Evolutionary conservation across 2,113 vertebrate species (phyloP).

Genomic region (Stegastes partitus): DNA sequence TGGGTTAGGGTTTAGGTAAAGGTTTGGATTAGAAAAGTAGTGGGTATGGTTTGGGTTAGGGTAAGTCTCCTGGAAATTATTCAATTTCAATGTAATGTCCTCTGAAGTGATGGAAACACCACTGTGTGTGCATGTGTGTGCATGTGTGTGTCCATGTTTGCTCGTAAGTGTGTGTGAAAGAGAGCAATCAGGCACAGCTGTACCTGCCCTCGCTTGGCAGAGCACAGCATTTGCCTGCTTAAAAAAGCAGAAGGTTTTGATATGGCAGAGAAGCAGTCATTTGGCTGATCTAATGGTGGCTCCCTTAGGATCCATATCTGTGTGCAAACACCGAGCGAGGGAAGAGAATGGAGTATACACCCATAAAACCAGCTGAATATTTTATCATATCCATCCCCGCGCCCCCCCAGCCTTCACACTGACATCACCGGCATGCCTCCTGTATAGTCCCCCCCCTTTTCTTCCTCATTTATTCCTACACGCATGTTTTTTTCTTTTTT

Average conservation of each 20-base stretch:
- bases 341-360: slow-evolving; percentile 57
- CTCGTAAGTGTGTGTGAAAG: slow-evolving; percentile 32
- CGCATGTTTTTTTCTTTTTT: slow-evolving; percentile 6
- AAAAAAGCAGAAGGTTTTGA: slow-evolving; percentile 78
- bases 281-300: slow-evolving; percentile 77
- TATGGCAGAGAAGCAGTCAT: slow-evolving; percentile 75
- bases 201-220: slow-evolving; percentile 72
- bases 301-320: slow-evolving; percentile 76
- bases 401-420: slow-evolving; percentile 38
- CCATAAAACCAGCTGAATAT: slow-evolving; percentile 72
- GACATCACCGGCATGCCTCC: slow-evolving; percentile 28
- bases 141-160: slow-evolving; percentile 34
- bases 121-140: slow-evolving; percentile 31
- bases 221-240: slow-evolving; percentile 71
- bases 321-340: slow-evolving; percentile 65
- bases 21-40: neutral
- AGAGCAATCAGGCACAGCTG: slow-evolving; percentile 72
- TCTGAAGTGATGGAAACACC: slow-evolving; percentile 7
- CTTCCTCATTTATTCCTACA: slow-evolving; percentile 24
- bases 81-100: neutral
- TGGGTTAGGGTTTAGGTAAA: neutral
- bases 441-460: neutral
- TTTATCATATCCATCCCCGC: slow-evolving; percentile 55
- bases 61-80: neutral
- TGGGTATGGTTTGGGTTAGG: neutral